Base-by-base conservation (phyloP, 1,140 invertebrate species). In the Aporrectodea caliginosa region DNA sequence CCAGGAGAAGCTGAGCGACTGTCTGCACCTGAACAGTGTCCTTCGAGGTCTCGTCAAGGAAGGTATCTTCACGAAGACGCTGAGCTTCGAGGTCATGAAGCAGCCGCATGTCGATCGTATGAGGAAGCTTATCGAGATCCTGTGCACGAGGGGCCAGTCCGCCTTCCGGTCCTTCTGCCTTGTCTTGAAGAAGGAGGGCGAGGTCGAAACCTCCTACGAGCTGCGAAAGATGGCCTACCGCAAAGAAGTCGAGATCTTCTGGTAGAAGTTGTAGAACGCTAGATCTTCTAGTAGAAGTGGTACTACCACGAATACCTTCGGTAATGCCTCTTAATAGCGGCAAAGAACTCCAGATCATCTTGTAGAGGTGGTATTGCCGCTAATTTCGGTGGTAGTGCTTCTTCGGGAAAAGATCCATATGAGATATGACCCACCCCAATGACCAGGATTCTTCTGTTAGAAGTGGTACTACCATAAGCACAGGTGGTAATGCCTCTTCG, bases 81-180 rank as follows among this genome's bases (percentile, higher is more conserved):
- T 79, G n/a, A 77, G 58, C 58, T 79, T 79, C 69, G 78, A 79
- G 34, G 78, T 79, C 31, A 75, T 75, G 73, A 79, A 79, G 30
- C 35, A 76, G 69, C 35, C 78, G 16, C 73, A 27, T 22, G 35
- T 35, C 1, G 78, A 79, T n/a, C 31, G 78, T 2, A 43, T 79
- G 27, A n/a, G 68, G 6, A 75, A 73, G 35, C 43, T 79, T 14
- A 58, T 79, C 29, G 73, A 79, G 35, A 68, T 79, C 27, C 33
- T 79, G 12, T 22, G n/a, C 27, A 58, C n/a, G 22, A 31, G 78
- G 29, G 78, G 78, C 1, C 14, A 68, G 12, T 29, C 27, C 14
- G 78, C 78, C 16, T 79, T 79, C 71, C 31, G 78, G 16, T 30
- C 27, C n/a, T 79, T 79, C 73, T 79, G 78, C 58, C n/a, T 27